Base-by-base conservation (phyloP, 2,113 vertebrate species). In the Notarius quadriscutis region DNA sequence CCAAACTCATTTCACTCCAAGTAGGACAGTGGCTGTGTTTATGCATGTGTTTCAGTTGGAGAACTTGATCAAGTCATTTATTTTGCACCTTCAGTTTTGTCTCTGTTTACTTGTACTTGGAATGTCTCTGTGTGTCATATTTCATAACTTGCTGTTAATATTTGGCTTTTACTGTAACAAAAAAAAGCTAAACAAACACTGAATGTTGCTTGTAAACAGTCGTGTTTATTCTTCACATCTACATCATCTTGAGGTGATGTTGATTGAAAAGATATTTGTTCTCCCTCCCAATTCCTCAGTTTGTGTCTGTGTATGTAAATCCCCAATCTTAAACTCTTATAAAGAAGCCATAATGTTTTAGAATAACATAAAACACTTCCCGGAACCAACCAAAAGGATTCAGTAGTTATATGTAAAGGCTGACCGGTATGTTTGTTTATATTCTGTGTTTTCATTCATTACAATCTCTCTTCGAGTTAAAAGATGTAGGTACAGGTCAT, bases 161-260 rank as follows among this genome's bases (percentile, higher is more conserved):
- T 20, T 53, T 25, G n/a, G 1, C 11, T 81, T 62, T 85, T 34
- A 80, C 60, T 86, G 48, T 86, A 80, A 65, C 30, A 86, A 79
- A 8, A n/a, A 86, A 79, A 63, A 74, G 27, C 12, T 77, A 78
- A 86, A 80, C 55, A 86, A 79, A 79, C 17, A 22, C 8, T 7
- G 27, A 60, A 74, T 74, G 63, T 58, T 22, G 10, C 17, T 74
- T 60, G 17, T 57, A 57, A 84, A 71, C 10, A 25, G 72, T 12
- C 3, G 3, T 71, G 81, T 41, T 60, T 27, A 83, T 25, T 79
- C 6, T 58, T 34, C 51, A 80, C 25, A 30, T 58, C 75, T 14
- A 17, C 50, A 27, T 6, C 12, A 55, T 78, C 75, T 27, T 78
- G 48, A 25, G 22, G 48, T 78, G 50, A 12, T 75, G 20, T 11